These are phyloP conservation scores for Hemaris fuciformis DNA, from an alignment of 2,888 invertebrate species.

Conservation along the genomic window DNA sequence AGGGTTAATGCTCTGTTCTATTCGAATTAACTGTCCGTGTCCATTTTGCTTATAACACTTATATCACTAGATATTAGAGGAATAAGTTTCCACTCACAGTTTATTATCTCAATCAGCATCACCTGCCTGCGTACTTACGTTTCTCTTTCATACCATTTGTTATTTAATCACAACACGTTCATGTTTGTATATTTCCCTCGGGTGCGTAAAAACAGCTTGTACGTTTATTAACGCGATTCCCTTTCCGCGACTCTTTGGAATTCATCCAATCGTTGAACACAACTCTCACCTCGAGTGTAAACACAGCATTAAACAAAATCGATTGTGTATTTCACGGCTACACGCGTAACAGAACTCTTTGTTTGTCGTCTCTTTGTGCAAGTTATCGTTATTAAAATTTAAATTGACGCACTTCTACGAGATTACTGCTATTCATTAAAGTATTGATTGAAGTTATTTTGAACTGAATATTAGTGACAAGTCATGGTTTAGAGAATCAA, in stretches of 20 bases:
- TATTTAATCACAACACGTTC: background rate
- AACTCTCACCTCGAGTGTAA: background rate
- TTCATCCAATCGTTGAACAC: background rate
- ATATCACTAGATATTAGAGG: no score
- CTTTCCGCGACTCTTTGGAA: background rate
- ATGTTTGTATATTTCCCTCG: no score
- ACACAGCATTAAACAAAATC: background rate
- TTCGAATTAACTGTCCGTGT: no score
- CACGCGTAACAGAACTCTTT: background rate
- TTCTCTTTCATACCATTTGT: no score
- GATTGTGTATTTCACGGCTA: background rate
- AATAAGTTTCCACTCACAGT: no score
- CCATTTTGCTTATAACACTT: no score
- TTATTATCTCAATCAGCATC: no score
- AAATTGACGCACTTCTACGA: background rate
- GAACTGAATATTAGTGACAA: no score
- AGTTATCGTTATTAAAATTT: background rate
- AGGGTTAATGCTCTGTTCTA: no score
- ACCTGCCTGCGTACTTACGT: no score
- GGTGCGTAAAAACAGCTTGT: background rate
- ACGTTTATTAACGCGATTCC: background rate
- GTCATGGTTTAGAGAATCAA: no score
- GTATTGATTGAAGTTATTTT: background rate
- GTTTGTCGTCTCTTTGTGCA: background rate
- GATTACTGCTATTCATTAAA: background rate